Conservation (phyloP, 2,888 invertebrate species). For the Amiota mariae region DNA sequence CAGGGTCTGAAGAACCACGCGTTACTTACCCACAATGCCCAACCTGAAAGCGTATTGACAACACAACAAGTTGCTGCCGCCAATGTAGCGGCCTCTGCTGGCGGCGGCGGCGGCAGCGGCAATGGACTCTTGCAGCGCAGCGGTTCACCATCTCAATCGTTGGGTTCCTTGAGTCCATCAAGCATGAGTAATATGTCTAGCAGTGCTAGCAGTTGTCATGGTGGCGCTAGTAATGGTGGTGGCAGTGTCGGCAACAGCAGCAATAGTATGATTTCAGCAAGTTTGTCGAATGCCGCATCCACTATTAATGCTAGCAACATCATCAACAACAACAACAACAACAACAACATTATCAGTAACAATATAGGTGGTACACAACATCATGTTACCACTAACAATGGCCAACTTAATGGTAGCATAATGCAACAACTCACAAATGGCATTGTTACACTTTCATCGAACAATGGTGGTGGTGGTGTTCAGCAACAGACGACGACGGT, state of each 20-base stretch:
- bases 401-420: slow-evolving; percentile 35
- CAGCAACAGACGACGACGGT: slow-evolving; percentile 58
- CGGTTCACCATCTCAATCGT: slow-evolving; percentile 72
- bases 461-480: slow-evolving; percentile 42
- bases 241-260: slow-evolving; percentile 58
- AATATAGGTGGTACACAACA: slow-evolving; percentile 38
- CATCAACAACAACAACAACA: no score
- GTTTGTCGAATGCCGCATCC: slow-evolving; percentile 40
- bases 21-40: slow-evolving; percentile 71
- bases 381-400: slow-evolving; percentile 44
- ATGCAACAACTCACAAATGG: slow-evolving; percentile 59
- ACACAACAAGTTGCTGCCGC: slow-evolving; percentile 63
- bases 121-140: slow-evolving; percentile 64
- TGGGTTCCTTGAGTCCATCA: slow-evolving; percentile 73
- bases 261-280: slow-evolving; percentile 40
- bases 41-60: slow-evolving; percentile 68
- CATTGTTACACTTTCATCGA: slow-evolving; percentile 55
- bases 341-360: slow-evolving; percentile 45
- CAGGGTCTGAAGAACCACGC: slow-evolving; percentile 86
- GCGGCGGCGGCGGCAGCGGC: slow-evolving; percentile 37
- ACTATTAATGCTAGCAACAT: slow-evolving; percentile 42
- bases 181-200: slow-evolving; percentile 74
- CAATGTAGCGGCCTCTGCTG: slow-evolving; percentile 42
- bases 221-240: slow-evolving; percentile 65
- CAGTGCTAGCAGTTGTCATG: slow-evolving; percentile 71